phyloP scores from a whole-genome alignment of 2,888 invertebrate species.

The Idaea dimidiata region DNA sequence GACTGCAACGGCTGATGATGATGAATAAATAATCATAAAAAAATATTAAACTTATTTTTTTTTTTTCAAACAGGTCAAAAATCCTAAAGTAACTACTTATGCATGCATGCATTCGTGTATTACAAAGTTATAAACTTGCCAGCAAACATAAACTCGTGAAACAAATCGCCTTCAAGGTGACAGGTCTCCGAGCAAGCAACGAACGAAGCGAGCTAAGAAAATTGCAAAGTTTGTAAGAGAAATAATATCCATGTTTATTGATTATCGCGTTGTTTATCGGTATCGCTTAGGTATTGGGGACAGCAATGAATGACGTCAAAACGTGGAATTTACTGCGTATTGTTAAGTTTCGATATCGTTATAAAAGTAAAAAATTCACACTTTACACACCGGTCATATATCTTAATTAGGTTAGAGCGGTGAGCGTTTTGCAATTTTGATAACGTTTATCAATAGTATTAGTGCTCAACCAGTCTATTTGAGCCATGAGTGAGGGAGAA shows the following conservation, averaged over 20 bases:
- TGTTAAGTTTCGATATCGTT: neutral
- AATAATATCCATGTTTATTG: neutral
- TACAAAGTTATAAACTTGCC: neutral
- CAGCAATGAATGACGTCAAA: neutral
- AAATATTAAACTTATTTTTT: neutral
- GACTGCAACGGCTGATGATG: too few species aligned
- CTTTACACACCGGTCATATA: neutral
- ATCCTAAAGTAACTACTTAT: neutral
- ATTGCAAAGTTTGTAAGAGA: neutral
- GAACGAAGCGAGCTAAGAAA: neutral
- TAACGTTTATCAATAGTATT: too few species aligned
- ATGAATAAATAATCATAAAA: too few species aligned
- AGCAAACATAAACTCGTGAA: neutral
- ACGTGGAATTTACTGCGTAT: neutral
- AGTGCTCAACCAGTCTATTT: too few species aligned
- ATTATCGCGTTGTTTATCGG: neutral
- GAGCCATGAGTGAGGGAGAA: too few species aligned
- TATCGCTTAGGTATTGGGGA: neutral
- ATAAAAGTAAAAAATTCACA: neutral
- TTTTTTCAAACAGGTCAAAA: neutral
- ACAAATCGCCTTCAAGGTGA: neutral
- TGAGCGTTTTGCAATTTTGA: too few species aligned
- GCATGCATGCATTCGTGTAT: conserved; percentile 1
- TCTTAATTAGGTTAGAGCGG: too few species aligned
- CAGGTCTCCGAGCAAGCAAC: neutral